Evolutionary conservation across 1,140 invertebrate species (phyloP).

Genomic region (Drosophila parvula): DNA sequence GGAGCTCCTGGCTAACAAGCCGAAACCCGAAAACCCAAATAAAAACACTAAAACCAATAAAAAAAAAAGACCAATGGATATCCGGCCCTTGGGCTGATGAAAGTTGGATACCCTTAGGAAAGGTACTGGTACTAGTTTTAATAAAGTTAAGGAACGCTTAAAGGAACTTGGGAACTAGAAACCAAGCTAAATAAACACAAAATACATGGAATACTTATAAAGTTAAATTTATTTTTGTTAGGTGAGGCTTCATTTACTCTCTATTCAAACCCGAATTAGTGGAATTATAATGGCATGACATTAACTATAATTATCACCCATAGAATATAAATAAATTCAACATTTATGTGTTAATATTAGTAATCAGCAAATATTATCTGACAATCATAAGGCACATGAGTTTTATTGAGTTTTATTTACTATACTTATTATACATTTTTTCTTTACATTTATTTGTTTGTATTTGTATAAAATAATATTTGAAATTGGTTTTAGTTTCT

Average conservation of each 20-base stretch:
- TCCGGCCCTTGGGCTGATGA: constrained; percentile 2
- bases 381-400: too few species aligned
- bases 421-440: too few species aligned
- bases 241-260: background rate
- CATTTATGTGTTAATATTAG: too few species aligned
- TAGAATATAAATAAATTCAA: too few species aligned
- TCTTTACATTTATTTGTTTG: too few species aligned
- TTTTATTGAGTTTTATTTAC: too few species aligned
- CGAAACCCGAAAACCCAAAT: constrained; percentile 38
- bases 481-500: too few species aligned
- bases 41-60: constrained; percentile 54
- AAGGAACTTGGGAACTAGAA: background rate
- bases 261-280: background rate
- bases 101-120: constrained; percentile 34
- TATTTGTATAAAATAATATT: too few species aligned
- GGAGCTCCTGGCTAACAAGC: constrained; percentile 48
- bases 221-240: too few species aligned
- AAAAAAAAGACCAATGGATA: constrained; percentile 23
- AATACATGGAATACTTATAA: background rate
- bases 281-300: background rate
- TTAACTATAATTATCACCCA: background rate
- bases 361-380: too few species aligned
- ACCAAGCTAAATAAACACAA: background rate
- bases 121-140: constrained; percentile 4
- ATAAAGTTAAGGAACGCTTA: background rate